These are phyloP conservation scores for Diplolepis rosae DNA, from an alignment of 2,888 invertebrate species.

Conservation along the genomic window DNA sequence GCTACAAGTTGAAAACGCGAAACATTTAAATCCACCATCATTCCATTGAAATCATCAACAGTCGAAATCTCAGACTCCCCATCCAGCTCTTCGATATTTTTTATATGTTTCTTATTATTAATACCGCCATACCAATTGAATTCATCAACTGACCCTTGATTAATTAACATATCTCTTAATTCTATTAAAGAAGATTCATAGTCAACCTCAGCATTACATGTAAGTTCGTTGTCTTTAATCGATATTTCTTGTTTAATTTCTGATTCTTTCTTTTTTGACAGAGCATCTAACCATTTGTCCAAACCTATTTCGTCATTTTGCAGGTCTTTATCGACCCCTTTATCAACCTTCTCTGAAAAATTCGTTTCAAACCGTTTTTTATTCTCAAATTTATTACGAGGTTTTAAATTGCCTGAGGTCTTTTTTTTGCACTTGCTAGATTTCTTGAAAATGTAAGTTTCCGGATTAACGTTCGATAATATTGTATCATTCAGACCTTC, in stretches of 20 bases:
- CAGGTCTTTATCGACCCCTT: constrained; percentile 29
- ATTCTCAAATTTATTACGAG: background rate
- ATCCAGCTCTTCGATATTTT: constrained; percentile 31
- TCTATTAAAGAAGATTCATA: constrained; percentile 40
- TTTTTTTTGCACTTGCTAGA: too few relatives aligned
- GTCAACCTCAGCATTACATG: constrained; percentile 34
- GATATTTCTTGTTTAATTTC: background rate
- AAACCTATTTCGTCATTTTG: constrained; percentile 36
- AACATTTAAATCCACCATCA: constrained; percentile 61
- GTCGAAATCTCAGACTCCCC: constrained; percentile 46
- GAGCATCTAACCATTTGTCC: constrained; percentile 31
- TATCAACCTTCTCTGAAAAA: constrained; percentile 51
- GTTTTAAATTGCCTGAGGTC: too few relatives aligned
- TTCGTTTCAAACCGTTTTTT: constrained; percentile 52
- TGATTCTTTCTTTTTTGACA: background rate
- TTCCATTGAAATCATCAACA: constrained; percentile 53
- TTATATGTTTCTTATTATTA: background rate
- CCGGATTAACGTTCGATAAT: too few relatives aligned
- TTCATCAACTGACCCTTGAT: background rate
- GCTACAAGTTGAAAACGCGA: constrained; percentile 74
- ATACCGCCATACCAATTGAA: background rate
- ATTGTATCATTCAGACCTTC: too few relatives aligned
- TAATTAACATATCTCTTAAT: constrained; percentile 39
- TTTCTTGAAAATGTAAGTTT: too few relatives aligned
- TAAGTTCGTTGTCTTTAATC: background rate